These are phyloP conservation scores for Lycaena phlaeas DNA, from an alignment of 2,888 invertebrate species.

Conservation along the genomic window DNA sequence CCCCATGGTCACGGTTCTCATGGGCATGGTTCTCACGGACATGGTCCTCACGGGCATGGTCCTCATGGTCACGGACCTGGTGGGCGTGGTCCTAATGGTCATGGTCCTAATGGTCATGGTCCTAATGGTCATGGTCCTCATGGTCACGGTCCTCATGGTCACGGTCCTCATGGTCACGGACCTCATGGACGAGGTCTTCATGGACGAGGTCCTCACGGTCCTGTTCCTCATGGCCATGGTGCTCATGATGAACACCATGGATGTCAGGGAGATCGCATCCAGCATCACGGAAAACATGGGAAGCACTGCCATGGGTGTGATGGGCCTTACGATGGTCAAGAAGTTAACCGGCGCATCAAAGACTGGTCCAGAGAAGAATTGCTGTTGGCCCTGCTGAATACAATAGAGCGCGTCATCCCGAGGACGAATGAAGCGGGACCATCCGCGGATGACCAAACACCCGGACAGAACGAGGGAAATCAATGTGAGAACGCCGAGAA, in stretches of 20 bases:
- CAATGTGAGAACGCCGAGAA: neutral
- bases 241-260: neutral
- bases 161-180: neutral
- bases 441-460: neutral
- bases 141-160: neutral
- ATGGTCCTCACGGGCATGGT: neutral
- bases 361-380: conserved; percentile 1
- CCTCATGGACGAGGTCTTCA: neutral
- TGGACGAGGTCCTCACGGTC: neutral
- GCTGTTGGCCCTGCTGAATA: neutral
- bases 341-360: neutral
- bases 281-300: too few species aligned
- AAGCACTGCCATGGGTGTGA: neutral
- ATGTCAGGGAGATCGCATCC: too few species aligned
- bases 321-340: neutral
- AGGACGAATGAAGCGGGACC: neutral
- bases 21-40: neutral
- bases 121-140: neutral
- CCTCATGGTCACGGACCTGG: neutral
- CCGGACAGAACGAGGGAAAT: neutral
- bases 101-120: neutral
- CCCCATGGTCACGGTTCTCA: too few species aligned
- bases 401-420: neutral
- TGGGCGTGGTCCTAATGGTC: neutral
- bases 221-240: neutral